Conservation (phyloP, 2,797 vertebrate genomes). For the Syndactyla subalaris region DNA sequence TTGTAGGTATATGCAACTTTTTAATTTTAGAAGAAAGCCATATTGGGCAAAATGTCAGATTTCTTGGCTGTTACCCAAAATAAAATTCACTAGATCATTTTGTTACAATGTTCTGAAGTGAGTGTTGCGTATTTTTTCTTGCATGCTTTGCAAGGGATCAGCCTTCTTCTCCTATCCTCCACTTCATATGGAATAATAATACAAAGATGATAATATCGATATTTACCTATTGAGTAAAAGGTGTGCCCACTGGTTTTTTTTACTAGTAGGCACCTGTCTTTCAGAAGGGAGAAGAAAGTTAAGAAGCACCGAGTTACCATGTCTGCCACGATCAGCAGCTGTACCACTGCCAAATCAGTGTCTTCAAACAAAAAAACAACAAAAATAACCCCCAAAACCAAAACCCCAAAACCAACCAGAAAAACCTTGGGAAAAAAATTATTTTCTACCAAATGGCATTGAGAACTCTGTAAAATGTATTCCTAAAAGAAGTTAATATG, state of each 20-base stretch:
- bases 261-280: neutral
- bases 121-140: conserved; percentile 58
- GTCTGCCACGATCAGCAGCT: neutral
- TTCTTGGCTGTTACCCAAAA: conserved; percentile 73
- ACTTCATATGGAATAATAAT: neutral
- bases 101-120: conserved; percentile 59
- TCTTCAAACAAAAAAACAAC: neutral
- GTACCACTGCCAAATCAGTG: neutral
- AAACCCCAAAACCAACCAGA: neutral
- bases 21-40: conserved; percentile 72
- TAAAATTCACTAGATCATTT: conserved; percentile 74
- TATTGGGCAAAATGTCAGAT: conserved; percentile 72
- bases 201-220: fast-evolving
- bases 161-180: neutral
- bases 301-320: neutral
- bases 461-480: neutral
- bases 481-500: neutral
- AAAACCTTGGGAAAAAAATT: neutral
- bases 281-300: neutral
- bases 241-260: neutral
- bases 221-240: neutral
- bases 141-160: neutral
- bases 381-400: neutral
- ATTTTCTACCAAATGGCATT: neutral
- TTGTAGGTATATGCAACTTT: conserved; percentile 70